Base-by-base conservation (phyloP, 2,113 vertebrate species). In the Xiphophorus couchianus region DNA sequence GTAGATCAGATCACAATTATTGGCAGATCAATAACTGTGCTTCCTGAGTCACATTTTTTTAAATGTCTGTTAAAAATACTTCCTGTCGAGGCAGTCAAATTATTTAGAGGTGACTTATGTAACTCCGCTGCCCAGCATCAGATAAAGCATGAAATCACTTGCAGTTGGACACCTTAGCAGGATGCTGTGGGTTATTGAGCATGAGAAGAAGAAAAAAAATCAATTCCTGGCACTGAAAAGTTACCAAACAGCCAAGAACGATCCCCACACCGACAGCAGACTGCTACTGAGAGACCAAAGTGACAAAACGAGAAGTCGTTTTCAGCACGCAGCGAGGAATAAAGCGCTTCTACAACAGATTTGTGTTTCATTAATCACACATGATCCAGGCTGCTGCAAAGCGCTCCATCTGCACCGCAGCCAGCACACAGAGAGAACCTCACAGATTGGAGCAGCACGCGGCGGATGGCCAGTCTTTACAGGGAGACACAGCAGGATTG, bases 321-420 rank as follows among this genome's bases (percentile, higher is more conserved):
- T 82, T 80, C 75, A 33, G 77, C 71, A 64, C 28, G 72, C 73
- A 80, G 67, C 74, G 5, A 74, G 66, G 35, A 66, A 71, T 67
- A 60, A 73, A 64, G 17, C 51, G 42, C 51, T 76, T 85, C 74
- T 71, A 76, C 74, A 68, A 88, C 89, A 90, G 86, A 83, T 85
- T 83, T 88, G 61, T 19, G 31, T 81, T 86, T 81, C 77, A 85
- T 90, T 90, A 87, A 90, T 91, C 86, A 89, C 85, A 74, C 77
- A 3, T 76, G 85, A 90, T 81, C 74, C 87, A 77, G 79, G 82
- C 63, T 71, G 72, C 75, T 76, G 88, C 76, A 78, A 86, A 84
- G 78, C 42, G 28, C 86, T 86, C 85, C 71, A 83, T 92, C 86
- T 90, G 90, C 89, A 88, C 62, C 28, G 10, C 66, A 64, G 86